These are phyloP conservation scores for Harpalus rufipes DNA, from an alignment of 2,888 invertebrate species.

Conservation along the genomic window DNA sequence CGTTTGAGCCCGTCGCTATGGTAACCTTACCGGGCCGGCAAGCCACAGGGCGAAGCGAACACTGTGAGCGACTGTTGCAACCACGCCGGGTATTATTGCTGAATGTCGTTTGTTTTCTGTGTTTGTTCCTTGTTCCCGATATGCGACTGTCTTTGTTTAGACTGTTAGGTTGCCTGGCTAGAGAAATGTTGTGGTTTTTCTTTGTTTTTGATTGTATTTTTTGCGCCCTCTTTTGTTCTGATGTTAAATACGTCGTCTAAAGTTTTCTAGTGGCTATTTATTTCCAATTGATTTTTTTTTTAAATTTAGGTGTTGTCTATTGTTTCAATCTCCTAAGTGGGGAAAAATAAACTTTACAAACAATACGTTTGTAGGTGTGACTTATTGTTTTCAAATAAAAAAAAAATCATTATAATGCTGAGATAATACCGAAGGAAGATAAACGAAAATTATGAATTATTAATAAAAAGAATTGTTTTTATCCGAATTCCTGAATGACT, in stretches of 20 bases:
- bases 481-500: too few species aligned
- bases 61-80: slow-evolving; percentile 41
- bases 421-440: too few species aligned
- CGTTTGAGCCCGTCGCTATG: slow-evolving; percentile 21
- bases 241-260: slow-evolving; percentile 45
- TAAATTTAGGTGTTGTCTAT: not conserved
- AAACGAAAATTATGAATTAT: too few species aligned
- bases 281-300: not conserved
- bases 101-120: slow-evolving; percentile 47
- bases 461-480: too few species aligned
- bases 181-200: slow-evolving; percentile 34
- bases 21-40: slow-evolving; percentile 49
- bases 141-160: slow-evolving; percentile 26
- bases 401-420: not conserved
- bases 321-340: not conserved
- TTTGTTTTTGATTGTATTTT: slow-evolving; percentile 54
- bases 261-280: slow-evolving; percentile 11
- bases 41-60: slow-evolving; percentile 44
- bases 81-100: slow-evolving; percentile 39
- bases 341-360: not conserved
- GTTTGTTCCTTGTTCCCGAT: slow-evolving; percentile 45
- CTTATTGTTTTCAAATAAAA: slow-evolving; percentile 14
- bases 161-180: not conserved
- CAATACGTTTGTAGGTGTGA: not conserved
- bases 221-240: slow-evolving; percentile 37